Evolutionary conservation across 2,113 vertebrate species (phyloP).

Genomic region (Vireo altiloquus): DNA sequence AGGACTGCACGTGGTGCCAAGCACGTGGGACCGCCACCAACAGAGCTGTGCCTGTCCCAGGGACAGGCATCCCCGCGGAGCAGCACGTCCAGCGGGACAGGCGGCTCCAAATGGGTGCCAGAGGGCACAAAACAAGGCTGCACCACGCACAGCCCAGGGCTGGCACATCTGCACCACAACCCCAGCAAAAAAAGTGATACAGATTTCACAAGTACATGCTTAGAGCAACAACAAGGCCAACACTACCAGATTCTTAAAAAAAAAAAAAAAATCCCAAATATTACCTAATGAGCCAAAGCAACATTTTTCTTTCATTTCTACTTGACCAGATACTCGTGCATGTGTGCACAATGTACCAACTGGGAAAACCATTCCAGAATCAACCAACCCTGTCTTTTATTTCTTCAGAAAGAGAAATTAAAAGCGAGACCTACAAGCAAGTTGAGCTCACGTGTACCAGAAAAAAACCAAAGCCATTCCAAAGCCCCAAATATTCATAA

Average conservation of each 20-base stretch:
- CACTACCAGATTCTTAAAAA: not conserved
- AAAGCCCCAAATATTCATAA: not conserved
- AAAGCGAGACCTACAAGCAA: too few species aligned
- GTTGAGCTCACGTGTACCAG: too few species aligned
- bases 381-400: too few species aligned
- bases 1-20: not conserved
- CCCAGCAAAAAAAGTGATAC: not conserved
- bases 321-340: accelerated
- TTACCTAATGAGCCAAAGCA: not conserved
- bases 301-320: not conserved
- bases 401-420: too few species aligned
- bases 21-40: not conserved
- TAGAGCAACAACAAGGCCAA: not conserved
- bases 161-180: not conserved
- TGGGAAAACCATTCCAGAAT: not conserved
- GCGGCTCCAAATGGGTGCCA: not conserved
- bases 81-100: not conserved
- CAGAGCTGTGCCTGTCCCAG: not conserved
- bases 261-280: not conserved
- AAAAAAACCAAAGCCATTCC: not conserved
- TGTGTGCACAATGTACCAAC: accelerated
- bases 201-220: not conserved
- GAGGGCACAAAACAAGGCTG: not conserved
- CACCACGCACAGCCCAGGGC: accelerated
- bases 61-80: too few species aligned